A percentile compares a stretch with the other conserved stretches of the same genome.
phyloP scores from a whole-genome alignment of 2,797 vertebrate genomes.

The Hydrocynus forskahlii region DNA sequence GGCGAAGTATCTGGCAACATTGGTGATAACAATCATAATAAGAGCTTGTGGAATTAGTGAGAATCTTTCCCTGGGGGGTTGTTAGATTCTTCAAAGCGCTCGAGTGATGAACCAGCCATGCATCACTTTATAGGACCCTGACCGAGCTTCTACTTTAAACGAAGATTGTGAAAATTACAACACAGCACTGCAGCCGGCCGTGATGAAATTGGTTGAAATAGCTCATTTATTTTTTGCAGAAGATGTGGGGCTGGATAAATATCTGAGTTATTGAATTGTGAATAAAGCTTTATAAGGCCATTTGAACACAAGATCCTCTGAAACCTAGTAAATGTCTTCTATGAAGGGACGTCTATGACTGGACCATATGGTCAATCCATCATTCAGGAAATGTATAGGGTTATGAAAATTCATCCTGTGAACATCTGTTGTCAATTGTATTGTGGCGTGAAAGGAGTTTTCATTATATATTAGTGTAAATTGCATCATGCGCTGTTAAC shows the following conservation, averaged over 20 bases:
- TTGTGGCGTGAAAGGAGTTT: neutral
- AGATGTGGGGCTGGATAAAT: conserved; percentile 31
- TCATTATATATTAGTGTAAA: neutral
- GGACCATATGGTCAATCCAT: neutral
- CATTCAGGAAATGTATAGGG: neutral
- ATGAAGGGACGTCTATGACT: neutral
- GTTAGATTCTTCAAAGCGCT: conserved; percentile 60
- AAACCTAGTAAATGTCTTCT: neutral
- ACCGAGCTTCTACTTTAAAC: conserved; percentile 52
- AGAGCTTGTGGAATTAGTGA: conserved; percentile 54
- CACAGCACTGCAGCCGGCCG: conserved; percentile 31
- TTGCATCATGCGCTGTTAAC: neutral
- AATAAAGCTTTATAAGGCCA: conserved; percentile 38
- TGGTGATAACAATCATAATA: conserved; percentile 58
- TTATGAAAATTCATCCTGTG: too few species aligned
- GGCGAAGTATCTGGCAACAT: conserved; percentile 22
- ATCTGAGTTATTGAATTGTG: conserved; percentile 37
- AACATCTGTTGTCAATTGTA: neutral
- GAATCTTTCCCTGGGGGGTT: conserved; percentile 51
- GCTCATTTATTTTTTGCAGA: conserved; percentile 45
- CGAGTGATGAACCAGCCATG: conserved; percentile 57
- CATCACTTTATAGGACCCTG: conserved; percentile 53
- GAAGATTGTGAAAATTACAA: conserved; percentile 48
- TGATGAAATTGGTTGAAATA: conserved; percentile 53
- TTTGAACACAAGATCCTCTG: conserved; percentile 19